Conservation (phyloP, 2,113 vertebrate species). For the Athene cunicularia region DNA sequence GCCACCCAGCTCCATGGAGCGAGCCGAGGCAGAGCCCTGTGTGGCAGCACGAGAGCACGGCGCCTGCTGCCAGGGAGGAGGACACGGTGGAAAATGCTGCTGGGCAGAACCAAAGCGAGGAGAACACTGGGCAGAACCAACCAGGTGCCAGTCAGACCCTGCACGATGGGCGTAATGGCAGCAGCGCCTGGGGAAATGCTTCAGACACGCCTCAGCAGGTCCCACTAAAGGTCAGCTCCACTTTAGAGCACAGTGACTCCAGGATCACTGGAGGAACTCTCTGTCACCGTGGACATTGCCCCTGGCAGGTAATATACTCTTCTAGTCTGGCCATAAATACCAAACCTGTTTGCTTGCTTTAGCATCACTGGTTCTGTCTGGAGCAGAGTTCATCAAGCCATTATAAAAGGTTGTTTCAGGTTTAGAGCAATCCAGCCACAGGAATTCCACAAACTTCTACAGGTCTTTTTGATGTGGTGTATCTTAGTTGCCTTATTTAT, state of each 20-base stretch:
- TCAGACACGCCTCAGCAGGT: accelerated
- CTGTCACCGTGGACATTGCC: slow-evolving; percentile 81
- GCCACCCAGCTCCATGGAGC: accelerated
- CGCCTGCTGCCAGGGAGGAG: neutral
- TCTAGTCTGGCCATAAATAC: neutral
- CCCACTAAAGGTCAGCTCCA: neutral
- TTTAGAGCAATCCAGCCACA: accelerated
- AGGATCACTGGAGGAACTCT: slow-evolving; percentile 78
- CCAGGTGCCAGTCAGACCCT: accelerated
- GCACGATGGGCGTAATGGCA: accelerated
- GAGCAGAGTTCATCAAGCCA: neutral
- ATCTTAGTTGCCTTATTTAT: neutral
- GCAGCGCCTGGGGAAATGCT: neutral
- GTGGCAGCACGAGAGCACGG: accelerated
- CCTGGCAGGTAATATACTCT: slow-evolving; percentile 80
- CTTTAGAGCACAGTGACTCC: neutral
- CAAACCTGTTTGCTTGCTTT: neutral
- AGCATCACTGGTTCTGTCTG: neutral
- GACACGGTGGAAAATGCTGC: neutral
- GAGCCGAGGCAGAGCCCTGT: neutral
- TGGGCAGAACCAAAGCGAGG: accelerated
- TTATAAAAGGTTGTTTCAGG: neutral
- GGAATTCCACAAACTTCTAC: accelerated
- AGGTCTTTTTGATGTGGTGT: accelerated
- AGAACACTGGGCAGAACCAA: accelerated